phyloP scores from a whole-genome alignment of 1,140 invertebrate species.

The Drosophila ficusphila region DNA sequence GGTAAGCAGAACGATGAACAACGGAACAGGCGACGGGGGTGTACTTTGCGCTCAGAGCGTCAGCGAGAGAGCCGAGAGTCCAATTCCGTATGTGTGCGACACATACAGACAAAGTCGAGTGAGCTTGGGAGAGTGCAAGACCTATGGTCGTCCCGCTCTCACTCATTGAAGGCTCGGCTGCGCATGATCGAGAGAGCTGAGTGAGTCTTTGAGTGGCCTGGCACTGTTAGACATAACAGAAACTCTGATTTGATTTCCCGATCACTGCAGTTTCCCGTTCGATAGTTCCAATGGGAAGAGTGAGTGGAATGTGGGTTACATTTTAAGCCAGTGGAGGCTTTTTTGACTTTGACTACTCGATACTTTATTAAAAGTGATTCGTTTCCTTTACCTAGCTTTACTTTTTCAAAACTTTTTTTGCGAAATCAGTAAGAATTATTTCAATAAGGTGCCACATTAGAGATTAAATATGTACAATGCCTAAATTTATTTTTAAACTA shows the following conservation, averaged over 20 bases:
- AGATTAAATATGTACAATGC: too few relatives aligned
- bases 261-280: slow-evolving; percentile 5
- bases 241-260: background rate
- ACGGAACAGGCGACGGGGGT: slow-evolving; percentile 7
- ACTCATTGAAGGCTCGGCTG: background rate
- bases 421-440: too few relatives aligned
- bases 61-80: background rate
- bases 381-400: too few relatives aligned
- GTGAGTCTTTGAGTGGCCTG: background rate
- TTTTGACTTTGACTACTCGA: too few relatives aligned
- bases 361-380: too few relatives aligned
- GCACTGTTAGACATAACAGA: slow-evolving; percentile 3
- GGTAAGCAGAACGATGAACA: slow-evolving; percentile 4
- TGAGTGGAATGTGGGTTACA: background rate
- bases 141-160: slow-evolving; percentile 4
- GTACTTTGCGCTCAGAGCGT: background rate
- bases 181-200: background rate
- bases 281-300: background rate
- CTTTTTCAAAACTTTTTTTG: too few relatives aligned
- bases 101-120: background rate
- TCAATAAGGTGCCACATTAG: too few relatives aligned
- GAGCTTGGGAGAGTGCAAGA: too few relatives aligned
- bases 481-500: too few relatives aligned
- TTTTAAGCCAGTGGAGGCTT: too few relatives aligned
- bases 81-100: background rate